These are phyloP conservation scores for Atopsyche davidsoni DNA, from an alignment of 1,140 invertebrate species.

Conservation along the genomic window DNA sequence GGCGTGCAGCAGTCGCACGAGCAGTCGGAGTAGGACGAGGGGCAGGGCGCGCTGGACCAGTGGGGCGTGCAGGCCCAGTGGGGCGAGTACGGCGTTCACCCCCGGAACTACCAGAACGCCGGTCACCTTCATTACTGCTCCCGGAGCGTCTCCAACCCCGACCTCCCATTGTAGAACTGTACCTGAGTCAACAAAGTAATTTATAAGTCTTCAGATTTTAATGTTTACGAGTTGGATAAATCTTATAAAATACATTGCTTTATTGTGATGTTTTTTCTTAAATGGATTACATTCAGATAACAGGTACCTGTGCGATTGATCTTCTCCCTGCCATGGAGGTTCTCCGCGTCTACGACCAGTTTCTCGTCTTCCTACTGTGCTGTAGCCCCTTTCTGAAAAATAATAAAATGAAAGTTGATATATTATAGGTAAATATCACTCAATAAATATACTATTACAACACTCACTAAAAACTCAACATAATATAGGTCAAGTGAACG, in stretches of 20 bases:
- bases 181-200: slow-evolving; percentile 29
- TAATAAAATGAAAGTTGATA: no score
- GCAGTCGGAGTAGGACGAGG: slow-evolving; percentile 26
- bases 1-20: slow-evolving; percentile 30
- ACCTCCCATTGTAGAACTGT: slow-evolving; percentile 43
- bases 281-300: neutral
- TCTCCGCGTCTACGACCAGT: slow-evolving; percentile 24
- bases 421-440: no score
- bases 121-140: slow-evolving; percentile 24
- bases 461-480: no score
- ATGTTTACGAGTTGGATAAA: neutral
- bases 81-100: slow-evolving; percentile 34
- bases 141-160: slow-evolving; percentile 37
- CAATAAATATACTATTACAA: no score
- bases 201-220: neutral
- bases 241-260: neutral
- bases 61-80: slow-evolving; percentile 35
- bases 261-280: neutral
- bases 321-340: slow-evolving; percentile 27
- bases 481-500: no score
- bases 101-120: slow-evolving; percentile 35
- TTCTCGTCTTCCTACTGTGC: slow-evolving; percentile 28
- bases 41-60: slow-evolving; percentile 32
- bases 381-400: slow-evolving; percentile 25
- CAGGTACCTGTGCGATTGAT: slow-evolving; percentile 21